A percentile compares a stretch with the other conserved stretches of the same genome.
Evolutionary conservation across 2,888 invertebrate species (phyloP).

Genomic region (Tuta absoluta): DNA sequence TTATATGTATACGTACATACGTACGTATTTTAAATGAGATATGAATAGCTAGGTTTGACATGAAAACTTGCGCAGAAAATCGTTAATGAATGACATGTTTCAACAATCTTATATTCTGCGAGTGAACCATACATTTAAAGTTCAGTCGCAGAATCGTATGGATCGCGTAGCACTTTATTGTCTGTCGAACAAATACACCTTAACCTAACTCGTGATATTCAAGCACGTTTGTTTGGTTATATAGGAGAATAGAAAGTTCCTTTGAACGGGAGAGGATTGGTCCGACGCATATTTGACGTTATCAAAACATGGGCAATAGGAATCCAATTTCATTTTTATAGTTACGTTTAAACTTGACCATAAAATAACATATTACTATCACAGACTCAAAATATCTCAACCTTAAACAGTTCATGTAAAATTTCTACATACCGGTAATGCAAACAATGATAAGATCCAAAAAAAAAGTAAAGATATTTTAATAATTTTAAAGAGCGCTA

Average conservation of each 20-base stretch:
- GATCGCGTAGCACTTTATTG: neutral
- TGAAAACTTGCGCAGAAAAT: too few relatives aligned
- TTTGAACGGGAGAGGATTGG: neutral
- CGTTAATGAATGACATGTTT: too few relatives aligned
- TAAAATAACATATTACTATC: neutral
- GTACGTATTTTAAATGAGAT: too few relatives aligned
- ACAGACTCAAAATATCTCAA: neutral
- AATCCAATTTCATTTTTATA: slow-evolving; percentile 1
- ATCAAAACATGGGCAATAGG: slow-evolving; percentile 5
- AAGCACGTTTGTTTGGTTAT: neutral
- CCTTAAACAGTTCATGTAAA: neutral
- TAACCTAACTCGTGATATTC: neutral
- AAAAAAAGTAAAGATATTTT: neutral
- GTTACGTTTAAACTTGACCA: neutral
- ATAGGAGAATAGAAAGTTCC: slow-evolving; percentile 8
- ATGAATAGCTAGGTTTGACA: too few relatives aligned
- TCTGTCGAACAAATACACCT: neutral
- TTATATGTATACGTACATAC: too few relatives aligned
- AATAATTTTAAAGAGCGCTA: too few relatives aligned
- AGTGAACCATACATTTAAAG: too few relatives aligned
- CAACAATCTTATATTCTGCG: too few relatives aligned
- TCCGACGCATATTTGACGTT: neutral
- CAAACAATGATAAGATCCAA: neutral
- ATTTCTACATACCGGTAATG: neutral
- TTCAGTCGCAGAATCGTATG: too few relatives aligned